phyloP scores from a whole-genome alignment of 2,888 invertebrate genomes.

The Buathra laborator region DNA sequence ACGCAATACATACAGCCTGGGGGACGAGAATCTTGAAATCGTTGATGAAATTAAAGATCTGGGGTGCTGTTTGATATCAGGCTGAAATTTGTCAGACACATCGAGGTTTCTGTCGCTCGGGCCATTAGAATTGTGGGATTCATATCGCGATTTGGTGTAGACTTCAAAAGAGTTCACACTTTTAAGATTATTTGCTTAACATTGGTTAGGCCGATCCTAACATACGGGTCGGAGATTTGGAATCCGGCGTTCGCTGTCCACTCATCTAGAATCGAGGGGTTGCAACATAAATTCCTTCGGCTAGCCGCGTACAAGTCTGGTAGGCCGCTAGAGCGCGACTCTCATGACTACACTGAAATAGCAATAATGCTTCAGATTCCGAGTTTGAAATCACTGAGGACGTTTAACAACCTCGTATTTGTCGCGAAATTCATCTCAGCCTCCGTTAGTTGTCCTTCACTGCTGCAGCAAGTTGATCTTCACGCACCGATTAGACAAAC shows the following conservation, averaged over 20 bases:
- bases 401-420: background rate
- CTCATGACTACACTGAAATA: background rate
- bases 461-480: background rate
- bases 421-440: background rate
- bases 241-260: background rate
- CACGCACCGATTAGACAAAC: background rate
- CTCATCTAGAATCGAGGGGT: background rate
- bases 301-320: background rate
- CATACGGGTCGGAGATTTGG: background rate
- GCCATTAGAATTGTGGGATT: background rate
- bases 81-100: background rate
- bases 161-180: background rate
- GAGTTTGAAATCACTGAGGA: background rate
- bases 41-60: background rate
- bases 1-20: background rate
- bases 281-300: background rate
- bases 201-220: background rate
- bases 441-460: background rate
- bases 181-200: background rate
- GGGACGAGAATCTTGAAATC: background rate
- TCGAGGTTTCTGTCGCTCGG: background rate
- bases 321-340: background rate
- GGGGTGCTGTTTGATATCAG: background rate
- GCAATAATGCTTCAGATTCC: background rate
- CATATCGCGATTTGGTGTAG: background rate